phyloP scores from a whole-genome alignment of 2,888 invertebrate species.

The Pristionchus japonicus region DNA sequence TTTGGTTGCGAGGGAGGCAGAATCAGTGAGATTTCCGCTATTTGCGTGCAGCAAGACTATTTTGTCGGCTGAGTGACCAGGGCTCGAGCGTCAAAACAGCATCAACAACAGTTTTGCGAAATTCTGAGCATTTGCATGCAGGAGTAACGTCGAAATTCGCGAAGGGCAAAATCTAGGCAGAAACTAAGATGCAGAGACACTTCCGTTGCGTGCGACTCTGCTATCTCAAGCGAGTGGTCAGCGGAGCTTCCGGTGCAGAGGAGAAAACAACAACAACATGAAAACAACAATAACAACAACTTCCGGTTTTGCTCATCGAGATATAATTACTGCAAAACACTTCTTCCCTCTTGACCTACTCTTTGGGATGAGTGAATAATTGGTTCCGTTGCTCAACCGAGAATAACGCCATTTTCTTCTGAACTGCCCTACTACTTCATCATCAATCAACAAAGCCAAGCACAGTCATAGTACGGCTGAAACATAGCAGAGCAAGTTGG shows the following conservation, averaged over 20 bases:
- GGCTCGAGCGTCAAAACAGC: background rate
- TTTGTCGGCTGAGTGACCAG: background rate
- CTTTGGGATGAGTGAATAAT: background rate
- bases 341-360: background rate
- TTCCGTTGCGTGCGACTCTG: background rate
- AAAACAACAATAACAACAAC: background rate
- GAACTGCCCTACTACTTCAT: no score
- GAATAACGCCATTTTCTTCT: no score
- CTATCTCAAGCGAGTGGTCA: background rate
- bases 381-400: background rate
- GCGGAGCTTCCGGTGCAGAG: background rate
- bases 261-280: no score
- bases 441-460: no score
- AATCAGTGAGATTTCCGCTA: background rate
- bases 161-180: background rate
- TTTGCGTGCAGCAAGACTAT: background rate
- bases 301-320: background rate
- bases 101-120: background rate
- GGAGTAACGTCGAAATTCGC: background rate
- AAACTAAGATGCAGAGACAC: background rate
- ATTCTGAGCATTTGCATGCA: background rate
- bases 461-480: no score
- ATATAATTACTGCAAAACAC: background rate
- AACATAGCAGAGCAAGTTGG: background rate
- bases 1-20: background rate